Evolutionary conservation across 2,888 invertebrate genomes (phyloP), one percentile per base, ranked within the genome.

Genomic region (Eristalinus aeneus): DNA sequence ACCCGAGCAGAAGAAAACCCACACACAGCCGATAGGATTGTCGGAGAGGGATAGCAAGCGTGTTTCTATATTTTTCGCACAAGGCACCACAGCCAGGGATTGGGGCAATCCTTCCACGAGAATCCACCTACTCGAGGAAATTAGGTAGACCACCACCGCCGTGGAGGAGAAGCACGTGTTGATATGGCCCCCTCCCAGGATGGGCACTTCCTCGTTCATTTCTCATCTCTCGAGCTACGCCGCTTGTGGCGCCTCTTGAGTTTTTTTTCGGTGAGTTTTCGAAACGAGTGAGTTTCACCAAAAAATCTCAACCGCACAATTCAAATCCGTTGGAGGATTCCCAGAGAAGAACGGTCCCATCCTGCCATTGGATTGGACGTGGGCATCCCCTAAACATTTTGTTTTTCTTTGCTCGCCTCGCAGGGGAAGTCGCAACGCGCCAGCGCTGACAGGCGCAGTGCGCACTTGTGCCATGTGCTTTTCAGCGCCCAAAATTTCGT

Each of bases 401-500:
- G 36, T 56, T 22, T 78, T 82, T 78, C 69, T 32, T 86, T 74
- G 39, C 27, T 82, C 46, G 64, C n/a, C 68, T 78, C 74, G 82
- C 74, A 86, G 86, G 86, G 82, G 86, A 78, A 86, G 82, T 53
- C 74, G 27, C 56, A 71, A 54, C 60, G 86, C 77, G 74, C 74
- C 56, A 63, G 86, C 86, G 65, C 68, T 69, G 86, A 82, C 86
- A 86, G 82, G 86, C 86, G 86, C 74, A 6, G 5, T 74, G 2
- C 16, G 22, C 11, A 16, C 53, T 74, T 64, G 71, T 86, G 82
- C 82, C 86, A 86, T 86, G 86, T 86, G 86, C 86, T 82, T 86
- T 86, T 86, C 77, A 86, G 86, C 86, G 86, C 86, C 82, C 82
- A 86, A 27, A 86, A 86, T 58, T 71, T 86, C 78, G 86, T 86